Conservation (phyloP, 2,797 vertebrate genomes). For the Squalus acanthias region DNA sequence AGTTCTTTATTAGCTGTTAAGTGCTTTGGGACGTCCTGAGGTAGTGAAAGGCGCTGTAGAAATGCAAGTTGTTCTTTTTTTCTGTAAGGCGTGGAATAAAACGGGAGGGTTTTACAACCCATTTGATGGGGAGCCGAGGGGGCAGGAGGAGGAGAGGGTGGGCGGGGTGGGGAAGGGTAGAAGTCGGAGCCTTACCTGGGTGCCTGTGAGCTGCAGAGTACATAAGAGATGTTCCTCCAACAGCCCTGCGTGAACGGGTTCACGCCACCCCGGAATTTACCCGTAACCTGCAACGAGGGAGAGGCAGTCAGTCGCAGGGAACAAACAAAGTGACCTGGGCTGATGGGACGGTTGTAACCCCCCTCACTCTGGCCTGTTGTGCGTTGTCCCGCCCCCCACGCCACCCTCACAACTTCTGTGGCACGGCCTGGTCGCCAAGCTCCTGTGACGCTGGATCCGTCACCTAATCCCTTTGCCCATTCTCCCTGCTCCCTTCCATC, state of each 20-base stretch:
- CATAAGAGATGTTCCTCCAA: slow-evolving; percentile 80
- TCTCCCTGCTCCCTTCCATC: too few relatives aligned
- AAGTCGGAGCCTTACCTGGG: slow-evolving; percentile 68
- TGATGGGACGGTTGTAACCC: background rate
- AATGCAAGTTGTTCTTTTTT: too few relatives aligned
- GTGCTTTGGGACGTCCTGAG: too few relatives aligned
- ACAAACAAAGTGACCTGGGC: background rate
- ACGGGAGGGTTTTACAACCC: too few relatives aligned
- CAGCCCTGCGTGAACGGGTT: slow-evolving; percentile 96
- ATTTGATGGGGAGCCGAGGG: background rate
- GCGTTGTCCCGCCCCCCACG: background rate
- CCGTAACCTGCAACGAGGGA: slow-evolving; percentile 72
- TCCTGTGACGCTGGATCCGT: background rate
- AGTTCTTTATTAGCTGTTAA: too few relatives aligned
- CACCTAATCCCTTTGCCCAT: background rate
- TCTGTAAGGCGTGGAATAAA: too few relatives aligned
- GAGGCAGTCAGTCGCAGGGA: background rate
- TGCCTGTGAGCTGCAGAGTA: slow-evolving; percentile 89
- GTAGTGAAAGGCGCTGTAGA: too few relatives aligned
- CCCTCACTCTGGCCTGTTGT: too few relatives aligned
- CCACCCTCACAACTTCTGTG: background rate
- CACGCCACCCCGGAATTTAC: slow-evolving; percentile 93
- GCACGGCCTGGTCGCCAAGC: background rate
- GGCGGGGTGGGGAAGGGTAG: background rate
- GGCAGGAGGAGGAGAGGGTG: background rate